Evolutionary conservation across 2,113 vertebrate species (phyloP).

Genomic region (Vimba vimba): DNA sequence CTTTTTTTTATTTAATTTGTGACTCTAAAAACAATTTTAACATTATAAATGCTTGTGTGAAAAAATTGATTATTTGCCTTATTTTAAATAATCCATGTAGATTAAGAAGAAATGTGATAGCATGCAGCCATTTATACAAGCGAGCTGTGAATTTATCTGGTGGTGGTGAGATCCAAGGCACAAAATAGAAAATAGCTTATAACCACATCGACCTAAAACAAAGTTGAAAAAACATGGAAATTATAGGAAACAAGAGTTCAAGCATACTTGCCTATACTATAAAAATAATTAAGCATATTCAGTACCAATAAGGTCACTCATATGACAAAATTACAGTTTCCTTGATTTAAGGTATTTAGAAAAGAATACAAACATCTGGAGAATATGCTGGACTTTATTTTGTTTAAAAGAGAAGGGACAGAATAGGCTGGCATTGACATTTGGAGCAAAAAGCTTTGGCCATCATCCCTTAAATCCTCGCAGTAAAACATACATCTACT

Average conservation of each 20-base stretch:
- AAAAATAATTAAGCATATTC: not conserved
- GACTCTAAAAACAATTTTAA: not conserved
- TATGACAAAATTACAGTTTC: not conserved
- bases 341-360: not conserved
- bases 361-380: conserved; percentile 24
- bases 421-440: conserved; percentile 55
- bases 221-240: not conserved
- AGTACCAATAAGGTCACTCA: not conserved
- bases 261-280: not conserved
- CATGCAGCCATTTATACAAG: not conserved
- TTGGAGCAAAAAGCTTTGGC: conserved; percentile 53
- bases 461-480: conserved; percentile 12
- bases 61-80: not conserved
- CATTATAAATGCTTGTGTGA: not conserved
- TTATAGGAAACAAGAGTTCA: not conserved
- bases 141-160: not conserved
- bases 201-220: no score
- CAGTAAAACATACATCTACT: conserved; percentile 45
- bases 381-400: conserved; percentile 63
- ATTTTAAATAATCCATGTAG: not conserved
- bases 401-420: conserved; percentile 48
- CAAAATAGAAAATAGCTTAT: not conserved
- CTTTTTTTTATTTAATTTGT: no score
- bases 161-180: not conserved
- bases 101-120: not conserved